Evolutionary conservation across 2,113 vertebrate species (phyloP).

Genomic region (Ameiurus melas): DNA sequence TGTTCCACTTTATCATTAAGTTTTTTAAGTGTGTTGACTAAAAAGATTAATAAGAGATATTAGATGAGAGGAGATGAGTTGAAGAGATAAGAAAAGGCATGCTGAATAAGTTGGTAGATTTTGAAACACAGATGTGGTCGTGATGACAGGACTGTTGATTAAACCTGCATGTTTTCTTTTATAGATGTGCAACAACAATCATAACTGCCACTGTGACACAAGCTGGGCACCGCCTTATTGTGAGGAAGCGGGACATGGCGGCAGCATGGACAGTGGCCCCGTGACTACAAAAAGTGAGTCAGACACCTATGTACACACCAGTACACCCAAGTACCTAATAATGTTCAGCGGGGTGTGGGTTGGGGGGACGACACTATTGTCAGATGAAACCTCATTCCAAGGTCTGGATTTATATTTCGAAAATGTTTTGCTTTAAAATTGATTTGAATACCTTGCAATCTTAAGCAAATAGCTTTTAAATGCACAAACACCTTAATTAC

Average conservation of each 20-base stretch:
- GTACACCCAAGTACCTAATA: not conserved
- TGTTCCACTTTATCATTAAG: not conserved
- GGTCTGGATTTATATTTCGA: not conserved
- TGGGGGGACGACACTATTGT: too few relatives aligned
- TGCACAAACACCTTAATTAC: not conserved
- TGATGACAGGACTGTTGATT: not conserved
- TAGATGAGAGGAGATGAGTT: too few relatives aligned
- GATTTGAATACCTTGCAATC: not conserved
- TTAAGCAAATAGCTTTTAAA: not conserved
- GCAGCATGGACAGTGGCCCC: conserved; percentile 92
- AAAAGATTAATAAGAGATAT: not conserved
- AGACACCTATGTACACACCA: not conserved
- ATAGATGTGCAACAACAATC: conserved; percentile 95
- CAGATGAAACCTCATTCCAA: not conserved
- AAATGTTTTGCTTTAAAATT: not conserved
- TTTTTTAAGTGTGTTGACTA: not conserved
- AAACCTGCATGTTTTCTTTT: conserved; percentile 5
- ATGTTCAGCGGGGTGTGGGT: too few relatives aligned
- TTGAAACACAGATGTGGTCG: not conserved
- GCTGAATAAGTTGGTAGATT: not conserved
- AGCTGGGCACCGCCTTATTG: conserved; percentile 93
- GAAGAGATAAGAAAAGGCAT: not conserved
- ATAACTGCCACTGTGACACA: conserved; percentile 87
- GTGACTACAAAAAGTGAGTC: conserved; percentile 67
- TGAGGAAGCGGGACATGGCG: conserved; percentile 78